Evolutionary conservation across 2,888 invertebrate species (phyloP).

Genomic region (Exephanes ischioxanthus): DNA sequence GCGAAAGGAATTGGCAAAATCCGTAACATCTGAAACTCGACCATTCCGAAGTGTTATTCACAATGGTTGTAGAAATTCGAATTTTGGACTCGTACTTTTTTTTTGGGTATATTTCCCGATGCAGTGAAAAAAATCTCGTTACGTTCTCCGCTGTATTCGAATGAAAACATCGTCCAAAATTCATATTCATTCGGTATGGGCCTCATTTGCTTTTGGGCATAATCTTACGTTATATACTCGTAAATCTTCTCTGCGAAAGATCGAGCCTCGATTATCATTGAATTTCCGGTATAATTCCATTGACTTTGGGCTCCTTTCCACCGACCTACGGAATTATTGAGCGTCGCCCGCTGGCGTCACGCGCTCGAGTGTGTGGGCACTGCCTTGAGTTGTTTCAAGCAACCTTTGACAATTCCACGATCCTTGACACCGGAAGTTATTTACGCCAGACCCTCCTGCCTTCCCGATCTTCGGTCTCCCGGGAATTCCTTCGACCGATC

Average conservation of each 20-base stretch:
- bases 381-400: constrained; percentile 64
- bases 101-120: too few species aligned
- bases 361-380: constrained; percentile 25
- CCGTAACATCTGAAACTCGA: too few species aligned
- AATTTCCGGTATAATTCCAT: constrained; percentile 45
- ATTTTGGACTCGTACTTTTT: too few species aligned
- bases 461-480: not conserved
- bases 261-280: constrained; percentile 39
- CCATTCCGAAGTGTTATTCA: not conserved
- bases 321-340: constrained; percentile 70
- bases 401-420: constrained; percentile 60
- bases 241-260: constrained; percentile 33
- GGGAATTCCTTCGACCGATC: constrained; percentile 16
- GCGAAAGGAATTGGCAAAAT: not conserved
- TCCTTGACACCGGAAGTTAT: constrained; percentile 64
- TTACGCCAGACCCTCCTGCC: constrained; percentile 18
- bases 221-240: constrained; percentile 36
- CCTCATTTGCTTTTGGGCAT: not conserved
- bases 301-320: constrained; percentile 23
- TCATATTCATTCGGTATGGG: too few species aligned
- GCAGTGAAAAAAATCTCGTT: too few species aligned
- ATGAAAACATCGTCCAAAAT: too few species aligned
- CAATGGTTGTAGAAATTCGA: not conserved
- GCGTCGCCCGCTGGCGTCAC: constrained; percentile 55
- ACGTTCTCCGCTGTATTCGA: too few species aligned